Evolutionary conservation across 2,888 invertebrate species (phyloP).

Genomic region (Apamea epomidion): DNA sequence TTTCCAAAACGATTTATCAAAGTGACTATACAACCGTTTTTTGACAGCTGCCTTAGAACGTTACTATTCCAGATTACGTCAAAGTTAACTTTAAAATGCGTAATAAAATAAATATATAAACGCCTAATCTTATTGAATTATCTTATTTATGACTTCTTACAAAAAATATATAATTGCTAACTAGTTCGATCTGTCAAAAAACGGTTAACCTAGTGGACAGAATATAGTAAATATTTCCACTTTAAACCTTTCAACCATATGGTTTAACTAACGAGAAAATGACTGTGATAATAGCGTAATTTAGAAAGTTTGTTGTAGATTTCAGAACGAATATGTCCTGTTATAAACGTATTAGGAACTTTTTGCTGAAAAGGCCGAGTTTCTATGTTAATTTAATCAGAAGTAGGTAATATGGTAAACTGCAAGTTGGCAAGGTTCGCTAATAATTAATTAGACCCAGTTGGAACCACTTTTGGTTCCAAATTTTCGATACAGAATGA

Average conservation of each 20-base stretch:
- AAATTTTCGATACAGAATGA: not conserved
- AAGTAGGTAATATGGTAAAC: not conserved
- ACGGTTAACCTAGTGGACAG: too few relatives aligned
- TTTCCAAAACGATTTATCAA: conserved; percentile 31
- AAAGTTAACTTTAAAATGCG: too few relatives aligned
- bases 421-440: not conserved
- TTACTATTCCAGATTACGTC: too few relatives aligned
- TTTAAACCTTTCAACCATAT: not conserved
- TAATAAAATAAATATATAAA: too few relatives aligned
- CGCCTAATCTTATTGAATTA: too few relatives aligned
- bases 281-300: conserved; percentile 16
- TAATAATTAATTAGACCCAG: not conserved
- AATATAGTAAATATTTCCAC: conserved; percentile 10
- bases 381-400: not conserved
- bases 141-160: too few relatives aligned
- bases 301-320: conserved; percentile 15
- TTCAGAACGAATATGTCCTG: conserved; percentile 3
- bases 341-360: not conserved
- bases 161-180: too few relatives aligned
- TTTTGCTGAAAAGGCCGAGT: not conserved
- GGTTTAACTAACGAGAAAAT: conserved; percentile 12
- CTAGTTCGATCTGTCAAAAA: too few relatives aligned
- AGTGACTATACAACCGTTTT: not conserved
- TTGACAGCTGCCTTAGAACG: too few relatives aligned
- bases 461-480: not conserved